Conservation (phyloP, 1,140 invertebrate genomes). For the Diabrotica virgifera region DNA sequence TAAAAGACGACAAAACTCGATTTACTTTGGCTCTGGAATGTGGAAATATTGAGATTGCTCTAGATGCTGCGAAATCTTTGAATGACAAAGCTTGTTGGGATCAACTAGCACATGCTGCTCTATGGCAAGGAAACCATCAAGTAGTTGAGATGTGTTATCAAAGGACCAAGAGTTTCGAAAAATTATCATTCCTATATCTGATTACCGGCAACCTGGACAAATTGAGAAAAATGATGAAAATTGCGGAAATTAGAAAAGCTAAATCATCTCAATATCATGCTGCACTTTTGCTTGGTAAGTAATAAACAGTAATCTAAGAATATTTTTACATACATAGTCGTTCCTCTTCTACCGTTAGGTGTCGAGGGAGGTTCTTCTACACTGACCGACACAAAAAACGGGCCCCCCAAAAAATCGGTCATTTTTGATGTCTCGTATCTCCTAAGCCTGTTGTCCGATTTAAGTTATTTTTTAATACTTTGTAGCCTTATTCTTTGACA, state of each 20-base stretch:
- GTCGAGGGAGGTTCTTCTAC: no score
- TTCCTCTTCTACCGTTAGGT: no score
- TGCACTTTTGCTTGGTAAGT: slow-evolving; percentile 85
- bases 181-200: slow-evolving; percentile 95
- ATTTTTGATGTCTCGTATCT: no score
- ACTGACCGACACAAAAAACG: no score
- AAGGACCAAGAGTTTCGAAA: slow-evolving; percentile 98
- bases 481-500: no score
- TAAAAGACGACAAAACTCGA: slow-evolving; percentile 97
- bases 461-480: no score
- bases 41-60: slow-evolving; percentile 94
- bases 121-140: slow-evolving; percentile 94
- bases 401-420: no score
- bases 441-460: no score
- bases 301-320: neutral
- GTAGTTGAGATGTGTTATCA: slow-evolving; percentile 99
- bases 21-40: slow-evolving; percentile 96
- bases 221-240: slow-evolving; percentile 98
- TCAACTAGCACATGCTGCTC: slow-evolving; percentile 88
- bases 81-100: slow-evolving; percentile 97
- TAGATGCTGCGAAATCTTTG: slow-evolving; percentile 90
- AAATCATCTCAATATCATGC: slow-evolving; percentile 95
- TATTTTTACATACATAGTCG: no score
- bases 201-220: slow-evolving; percentile 99
- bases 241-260: slow-evolving; percentile 94